Base-by-base conservation (phyloP, 2,797 vertebrate genomes). In the Catamblyrhynchus diadema region DNA sequence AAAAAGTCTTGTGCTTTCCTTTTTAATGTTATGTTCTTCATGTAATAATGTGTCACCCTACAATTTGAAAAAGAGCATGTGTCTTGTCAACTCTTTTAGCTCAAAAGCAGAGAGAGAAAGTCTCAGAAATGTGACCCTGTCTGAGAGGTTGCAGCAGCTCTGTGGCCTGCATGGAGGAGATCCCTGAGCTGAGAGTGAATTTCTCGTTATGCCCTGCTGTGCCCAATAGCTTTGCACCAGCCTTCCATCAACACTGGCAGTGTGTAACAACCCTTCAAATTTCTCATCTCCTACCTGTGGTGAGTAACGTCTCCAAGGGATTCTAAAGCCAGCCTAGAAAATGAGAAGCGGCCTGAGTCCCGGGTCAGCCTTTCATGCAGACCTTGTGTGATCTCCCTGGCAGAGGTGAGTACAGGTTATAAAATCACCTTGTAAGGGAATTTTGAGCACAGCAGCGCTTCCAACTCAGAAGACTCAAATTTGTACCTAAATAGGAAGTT, bases 181-280 rank as follows among this genome's bases (percentile, higher is more conserved):
- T 71, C 47, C 59, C 35, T 0, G 3, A 61, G 42, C 64, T 62
- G 80, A 83, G 56, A 93, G 77, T 24, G 65, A 91, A 51, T 93
- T 90, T 91, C 56, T 93, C 1, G 1, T 95, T 88, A 54, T 28
- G 23, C 28, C 92, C 81, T 88, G 88, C 89, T 97, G 93, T 94
- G 93, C 42, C 42, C 59, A 83, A 53, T 53, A 80, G 75, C 51
- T 87, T 94, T 89, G 67, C 53, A 60, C 53, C 28, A 66, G 27
- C 64, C 65, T 75, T 86, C 66, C 81, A 86, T 93, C 88, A 67
- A 39, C 78, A 85, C 6, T 64, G 81, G n/a, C 90, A 32, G 35
- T n/a, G 44, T 78, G 61, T 59, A 95, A 88, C 84, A 86, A 39
- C 92, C 83, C 74, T 93, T 87, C 86, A 91, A 79, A 95, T 95